These are phyloP conservation scores for Conus betulinus DNA, from an alignment of 1,140 invertebrate genomes.

Conservation along the genomic window DNA sequence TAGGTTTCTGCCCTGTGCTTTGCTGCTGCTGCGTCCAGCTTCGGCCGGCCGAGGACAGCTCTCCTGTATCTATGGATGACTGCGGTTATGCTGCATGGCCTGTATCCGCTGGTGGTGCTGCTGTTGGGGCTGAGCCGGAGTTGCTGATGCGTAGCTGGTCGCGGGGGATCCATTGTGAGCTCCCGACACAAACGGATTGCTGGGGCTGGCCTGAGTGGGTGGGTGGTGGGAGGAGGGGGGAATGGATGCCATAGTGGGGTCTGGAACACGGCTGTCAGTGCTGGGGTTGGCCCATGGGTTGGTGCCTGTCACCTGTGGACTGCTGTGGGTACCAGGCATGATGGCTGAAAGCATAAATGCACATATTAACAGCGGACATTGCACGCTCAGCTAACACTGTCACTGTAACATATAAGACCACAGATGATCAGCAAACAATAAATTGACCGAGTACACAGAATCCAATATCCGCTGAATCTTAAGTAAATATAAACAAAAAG, in stretches of 20 bases:
- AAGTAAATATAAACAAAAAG: too few relatives aligned
- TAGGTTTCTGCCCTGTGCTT: constrained; percentile 52
- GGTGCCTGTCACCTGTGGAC: constrained; percentile 48
- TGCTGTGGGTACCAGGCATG: background rate
- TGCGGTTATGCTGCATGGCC: constrained; percentile 76
- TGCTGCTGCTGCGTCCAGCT: constrained; percentile 45
- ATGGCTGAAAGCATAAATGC: constrained; percentile 32
- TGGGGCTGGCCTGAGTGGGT: constrained; percentile 59
- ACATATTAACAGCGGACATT: background rate
- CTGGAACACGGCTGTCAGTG: constrained; percentile 15
- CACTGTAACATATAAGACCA: too few relatives aligned
- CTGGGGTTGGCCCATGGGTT: constrained; percentile 61
- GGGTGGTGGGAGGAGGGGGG: constrained; percentile 81
- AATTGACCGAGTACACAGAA: too few relatives aligned
- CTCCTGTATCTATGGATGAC: constrained; percentile 79
- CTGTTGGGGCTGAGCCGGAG: constrained; percentile 42
- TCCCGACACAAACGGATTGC: constrained; percentile 45
- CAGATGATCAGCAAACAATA: too few relatives aligned
- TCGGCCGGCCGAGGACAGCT: constrained; percentile 49
- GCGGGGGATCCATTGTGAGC: constrained; percentile 47
- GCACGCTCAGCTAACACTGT: too few relatives aligned
- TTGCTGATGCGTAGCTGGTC: constrained; percentile 41
- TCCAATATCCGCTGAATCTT: too few relatives aligned
- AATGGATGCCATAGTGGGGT: background rate
- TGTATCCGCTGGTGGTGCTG: constrained; percentile 35